Evolutionary conservation across 2,113 vertebrate genomes (phyloP), one percentile per base, ranked within the genome.

Genomic region (Thryonomys swinderianus): DNA sequence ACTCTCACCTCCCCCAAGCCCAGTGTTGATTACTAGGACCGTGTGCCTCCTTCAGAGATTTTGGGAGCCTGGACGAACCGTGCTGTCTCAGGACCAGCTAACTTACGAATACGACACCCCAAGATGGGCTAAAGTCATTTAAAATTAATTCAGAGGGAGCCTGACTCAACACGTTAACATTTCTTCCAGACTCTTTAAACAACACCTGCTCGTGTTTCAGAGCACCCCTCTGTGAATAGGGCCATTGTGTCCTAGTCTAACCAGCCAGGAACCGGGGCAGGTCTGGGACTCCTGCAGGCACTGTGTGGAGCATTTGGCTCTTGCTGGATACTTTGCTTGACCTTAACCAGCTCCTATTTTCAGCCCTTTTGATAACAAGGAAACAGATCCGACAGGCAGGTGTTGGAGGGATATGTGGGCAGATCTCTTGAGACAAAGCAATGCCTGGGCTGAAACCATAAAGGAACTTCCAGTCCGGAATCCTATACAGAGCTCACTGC

Each of bases 151-250:
- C 1, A 0, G 93, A 86, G 57, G 55, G 42, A 59, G 73, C 37
- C 88, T 88, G 78, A 86, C 67, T 96, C 95, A 92, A 92, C 85
- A 88, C 16, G 88, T 37, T 45, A 83, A 79, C 25, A 5, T 80
- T 92, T 90, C 79, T 73, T 94, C 91, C 55, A 93, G 76, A 78
- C 66, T 9, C 25, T 94, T 94, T 89, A 51, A 37, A 69, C 45
- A 83, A 74, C 85, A 89, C 83, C 83, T 90, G 18, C 81, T 97
- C 10, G 0, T 0, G 30, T 96, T 97, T 95, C 79, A 16, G 66
- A 74, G 69, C 37, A 83, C 64, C 20, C 4, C 3, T 80, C 5
- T 3, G 7, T 96, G 85, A 97, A 95, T 53, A 37, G 53, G n/a
- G 21, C 85, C 45, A 40, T 91, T 95, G 95, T 95, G 45, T 66